These are phyloP conservation scores for Rallus limicola DNA, from an alignment of 2,113 vertebrate genomes.

Conservation along the genomic window DNA sequence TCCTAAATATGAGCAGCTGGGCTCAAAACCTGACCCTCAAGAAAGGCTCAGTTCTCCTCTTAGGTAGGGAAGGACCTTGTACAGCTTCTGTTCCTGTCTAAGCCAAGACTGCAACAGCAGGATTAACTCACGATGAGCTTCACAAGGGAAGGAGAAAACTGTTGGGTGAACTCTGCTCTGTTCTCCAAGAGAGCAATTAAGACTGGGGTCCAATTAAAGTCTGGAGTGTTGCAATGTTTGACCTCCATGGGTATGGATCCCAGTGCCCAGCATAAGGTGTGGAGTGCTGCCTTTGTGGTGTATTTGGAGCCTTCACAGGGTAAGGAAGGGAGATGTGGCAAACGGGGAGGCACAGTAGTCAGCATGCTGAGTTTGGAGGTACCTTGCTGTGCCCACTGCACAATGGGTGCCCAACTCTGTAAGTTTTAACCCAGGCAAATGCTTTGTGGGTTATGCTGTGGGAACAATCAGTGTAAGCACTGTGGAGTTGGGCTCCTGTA, in stretches of 20 bases:
- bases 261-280: neutral
- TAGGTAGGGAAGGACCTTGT: neutral
- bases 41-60: neutral
- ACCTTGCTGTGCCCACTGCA: rapidly evolving
- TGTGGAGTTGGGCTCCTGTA: neutral
- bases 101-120: neutral
- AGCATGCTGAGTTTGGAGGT: rapidly evolving
- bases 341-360: neutral
- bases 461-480: neutral
- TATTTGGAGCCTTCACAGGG: neutral
- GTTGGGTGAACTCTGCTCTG: rapidly evolving
- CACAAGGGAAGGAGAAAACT: neutral
- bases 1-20: neutral
- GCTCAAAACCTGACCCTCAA: neutral
- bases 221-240: neutral
- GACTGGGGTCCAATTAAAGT: neutral
- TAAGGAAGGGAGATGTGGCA: neutral
- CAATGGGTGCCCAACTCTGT: rapidly evolving
- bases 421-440: neutral
- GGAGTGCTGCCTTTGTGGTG: neutral
- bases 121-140: neutral
- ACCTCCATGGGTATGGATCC: neutral
- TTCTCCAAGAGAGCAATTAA: neutral
- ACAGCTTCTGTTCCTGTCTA: neutral
- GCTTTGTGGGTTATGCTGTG: neutral